Evolutionary conservation across 1,140 invertebrate species (phyloP).

Genomic region (Physella acuta): DNA sequence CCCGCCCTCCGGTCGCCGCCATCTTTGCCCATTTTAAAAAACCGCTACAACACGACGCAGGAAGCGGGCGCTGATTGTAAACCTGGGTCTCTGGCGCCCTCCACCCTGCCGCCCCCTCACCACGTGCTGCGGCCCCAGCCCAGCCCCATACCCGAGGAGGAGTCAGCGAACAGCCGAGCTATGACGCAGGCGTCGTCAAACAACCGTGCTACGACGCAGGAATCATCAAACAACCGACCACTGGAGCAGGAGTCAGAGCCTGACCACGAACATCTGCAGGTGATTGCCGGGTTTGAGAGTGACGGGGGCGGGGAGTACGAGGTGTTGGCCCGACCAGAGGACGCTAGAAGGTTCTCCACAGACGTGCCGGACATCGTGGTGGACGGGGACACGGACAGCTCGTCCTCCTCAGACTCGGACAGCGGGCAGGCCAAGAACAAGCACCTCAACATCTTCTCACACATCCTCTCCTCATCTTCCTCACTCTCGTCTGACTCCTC

Average conservation of each 20-base stretch:
- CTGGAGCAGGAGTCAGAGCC: not conserved
- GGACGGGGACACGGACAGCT: not conserved
- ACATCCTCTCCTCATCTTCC: not conserved
- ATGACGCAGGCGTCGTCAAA: too few species aligned
- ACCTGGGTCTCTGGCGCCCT: not conserved
- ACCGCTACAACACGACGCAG: slow-evolving; percentile 13
- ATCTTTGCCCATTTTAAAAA: slow-evolving; percentile 22
- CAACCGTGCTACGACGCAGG: too few species aligned
- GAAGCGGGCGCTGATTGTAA: not conserved
- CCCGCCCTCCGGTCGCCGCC: not conserved
- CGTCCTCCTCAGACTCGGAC: slow-evolving; percentile 10
- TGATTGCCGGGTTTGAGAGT: slow-evolving; percentile 28
- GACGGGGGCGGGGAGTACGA: slow-evolving; percentile 32
- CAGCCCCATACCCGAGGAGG: slow-evolving; percentile 23
- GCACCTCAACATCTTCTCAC: not conserved
- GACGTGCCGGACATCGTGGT: not conserved
- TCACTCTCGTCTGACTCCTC: not conserved
- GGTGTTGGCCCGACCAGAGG: slow-evolving; percentile 24
- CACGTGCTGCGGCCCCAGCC: not conserved
- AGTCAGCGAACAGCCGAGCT: not conserved
- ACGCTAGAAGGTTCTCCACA: slow-evolving; percentile 1
- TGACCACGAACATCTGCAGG: not conserved
- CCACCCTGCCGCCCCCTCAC: not conserved
- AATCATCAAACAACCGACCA: not conserved
- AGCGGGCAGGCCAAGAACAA: not conserved